Base-by-base conservation (phyloP, 2,888 invertebrate genomes). In the Dorcus parallelipipedus region DNA sequence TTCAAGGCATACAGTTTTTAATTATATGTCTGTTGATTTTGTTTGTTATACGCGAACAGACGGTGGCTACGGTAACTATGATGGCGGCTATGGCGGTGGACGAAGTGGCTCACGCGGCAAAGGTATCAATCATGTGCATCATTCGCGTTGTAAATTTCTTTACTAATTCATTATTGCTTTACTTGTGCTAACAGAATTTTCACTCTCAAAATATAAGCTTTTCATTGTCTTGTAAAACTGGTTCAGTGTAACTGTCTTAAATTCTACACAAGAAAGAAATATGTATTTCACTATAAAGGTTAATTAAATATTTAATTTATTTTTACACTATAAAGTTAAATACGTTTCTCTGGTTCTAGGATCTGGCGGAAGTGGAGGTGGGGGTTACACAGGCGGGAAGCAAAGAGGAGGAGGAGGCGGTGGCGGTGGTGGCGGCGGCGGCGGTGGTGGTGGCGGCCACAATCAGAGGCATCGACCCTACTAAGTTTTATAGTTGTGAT, bases 381-480 rank as follows among this genome's bases (percentile, higher is more conserved):
- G 82, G 75, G 82, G 87, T 78, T 90, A 88, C 83, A 86, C 86
- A 77, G 89, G 91, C 75, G 92, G 92, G 81, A 92, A 92, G 84
- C 91, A 91, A 78, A 90, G 91, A 77, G 81, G 82, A 75, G 83
- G 74, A 67, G 82, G 82, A 76, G 80, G 20, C 1, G 20, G 20
- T 2, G 20, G 20, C 2, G 20, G 20, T 20, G 20, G 20, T 3
- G 20, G 20, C 20, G 20, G 81, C 76, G 89, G 90, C 76, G 91
- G 26, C 1, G 26, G 26, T 33, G 26, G 91, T 80, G 80, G 81
- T 76, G 82, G 84, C 67, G 87, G 88, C 77, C 86, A 88, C 73
- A 91, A 90, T 82, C 91, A 90, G 81, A 88, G 92, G 86, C 91
- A 91, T 84, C 91, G 91, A 83, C 92, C 92, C 78, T 92, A 92